Percentiles rank a stretch among this genome's conserved stretches.
Conservation (phyloP, 2,797 vertebrate genomes). For the Enteromius trimaculatus region DNA sequence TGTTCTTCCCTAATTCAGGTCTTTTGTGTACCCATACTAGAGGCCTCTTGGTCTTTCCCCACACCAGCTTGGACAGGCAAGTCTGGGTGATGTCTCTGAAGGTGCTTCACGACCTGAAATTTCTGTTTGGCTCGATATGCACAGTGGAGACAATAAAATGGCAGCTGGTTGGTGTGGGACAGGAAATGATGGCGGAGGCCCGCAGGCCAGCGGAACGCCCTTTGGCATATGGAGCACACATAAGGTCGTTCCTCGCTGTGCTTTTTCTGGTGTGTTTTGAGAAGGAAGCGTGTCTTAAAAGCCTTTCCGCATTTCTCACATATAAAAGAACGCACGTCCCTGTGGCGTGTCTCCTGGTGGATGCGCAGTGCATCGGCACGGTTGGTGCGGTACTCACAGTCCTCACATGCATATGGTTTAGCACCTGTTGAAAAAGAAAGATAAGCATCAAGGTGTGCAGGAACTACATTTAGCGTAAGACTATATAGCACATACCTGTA, state of each 20-base stretch:
- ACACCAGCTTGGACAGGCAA: conserved; percentile 81
- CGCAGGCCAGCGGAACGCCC: conserved; percentile 93
- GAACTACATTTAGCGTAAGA: background rate
- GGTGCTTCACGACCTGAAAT: conserved; percentile 96
- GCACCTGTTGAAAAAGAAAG: conserved; percentile 76
- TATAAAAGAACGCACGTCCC: conserved; percentile 87
- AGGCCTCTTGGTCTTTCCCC: conserved; percentile 80
- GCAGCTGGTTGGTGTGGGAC: conserved; percentile 91
- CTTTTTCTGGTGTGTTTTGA: conserved; percentile 94
- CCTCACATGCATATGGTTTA: conserved; percentile 87
- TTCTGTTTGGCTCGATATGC: conserved; percentile 94
- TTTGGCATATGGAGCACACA: conserved; percentile 84
- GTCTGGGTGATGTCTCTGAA: conserved; percentile 89
- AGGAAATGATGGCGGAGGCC: conserved; percentile 95
- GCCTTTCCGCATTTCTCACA: conserved; percentile 97
- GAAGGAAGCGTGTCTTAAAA: conserved; percentile 94
- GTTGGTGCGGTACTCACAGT: conserved; percentile 94
- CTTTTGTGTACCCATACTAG: conserved; percentile 79
- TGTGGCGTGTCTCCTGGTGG: conserved; percentile 90
- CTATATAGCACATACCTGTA: conserved; percentile 79
- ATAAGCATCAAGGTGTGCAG: background rate
- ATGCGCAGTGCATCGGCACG: conserved; percentile 89
- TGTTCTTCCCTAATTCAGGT: conserved; percentile 73
- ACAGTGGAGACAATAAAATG: conserved; percentile 92
- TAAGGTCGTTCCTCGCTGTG: conserved; percentile 91